These are phyloP conservation scores for Lophius piscatorius DNA, from an alignment of 2,113 vertebrate genomes.

Conservation along the genomic window DNA sequence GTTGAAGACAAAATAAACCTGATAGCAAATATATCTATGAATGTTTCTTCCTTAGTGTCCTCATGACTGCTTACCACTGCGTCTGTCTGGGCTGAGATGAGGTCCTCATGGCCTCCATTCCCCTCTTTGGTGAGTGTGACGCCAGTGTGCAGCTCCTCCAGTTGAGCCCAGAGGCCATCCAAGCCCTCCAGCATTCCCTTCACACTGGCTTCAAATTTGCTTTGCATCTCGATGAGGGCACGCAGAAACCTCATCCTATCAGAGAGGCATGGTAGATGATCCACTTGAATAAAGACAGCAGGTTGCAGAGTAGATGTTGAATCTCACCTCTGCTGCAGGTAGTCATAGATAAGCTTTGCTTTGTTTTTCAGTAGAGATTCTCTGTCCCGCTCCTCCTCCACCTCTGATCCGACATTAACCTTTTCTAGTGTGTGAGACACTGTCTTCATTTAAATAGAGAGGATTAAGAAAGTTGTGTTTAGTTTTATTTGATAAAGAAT, in stretches of 20 bases:
- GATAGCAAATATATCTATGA: too few species aligned
- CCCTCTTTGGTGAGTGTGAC: constrained; percentile 71
- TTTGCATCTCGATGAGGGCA: constrained; percentile 68
- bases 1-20: too few species aligned
- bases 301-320: background rate
- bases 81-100: constrained; percentile 44
- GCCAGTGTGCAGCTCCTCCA: constrained; percentile 76
- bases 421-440: constrained; percentile 55
- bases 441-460: constrained; percentile 44
- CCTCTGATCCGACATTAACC: constrained; percentile 9
- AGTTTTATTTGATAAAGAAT: too few species aligned
- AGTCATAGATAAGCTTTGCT: constrained; percentile 60
- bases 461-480: background rate
- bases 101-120: constrained; percentile 27
- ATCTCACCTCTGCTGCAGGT: constrained; percentile 77
- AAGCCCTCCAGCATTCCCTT: constrained; percentile 61
- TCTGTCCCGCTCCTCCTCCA: background rate
- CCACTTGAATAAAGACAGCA: background rate
- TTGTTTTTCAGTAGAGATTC: constrained; percentile 45
- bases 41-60: too few species aligned
- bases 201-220: constrained; percentile 57
- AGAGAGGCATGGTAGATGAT: background rate
- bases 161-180: constrained; percentile 68
- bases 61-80: constrained; percentile 58
- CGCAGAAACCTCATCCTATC: constrained; percentile 61